phyloP scores from a whole-genome alignment of 2,888 invertebrate species.

The Cancer borealis region DNA sequence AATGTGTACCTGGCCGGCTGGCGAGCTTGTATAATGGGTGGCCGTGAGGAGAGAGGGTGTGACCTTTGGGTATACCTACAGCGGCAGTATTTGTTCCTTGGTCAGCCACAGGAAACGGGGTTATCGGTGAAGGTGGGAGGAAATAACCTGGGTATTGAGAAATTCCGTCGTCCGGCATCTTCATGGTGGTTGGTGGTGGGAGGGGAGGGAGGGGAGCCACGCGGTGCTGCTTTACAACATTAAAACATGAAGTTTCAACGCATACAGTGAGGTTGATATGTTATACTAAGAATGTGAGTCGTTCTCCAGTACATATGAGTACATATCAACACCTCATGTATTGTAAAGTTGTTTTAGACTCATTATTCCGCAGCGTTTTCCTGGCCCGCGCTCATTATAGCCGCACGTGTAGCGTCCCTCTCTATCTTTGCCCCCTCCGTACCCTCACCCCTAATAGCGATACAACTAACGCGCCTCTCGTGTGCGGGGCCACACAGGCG shows the following conservation, averaged over 20 bases:
- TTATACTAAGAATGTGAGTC: neutral
- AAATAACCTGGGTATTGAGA: constrained; percentile 12
- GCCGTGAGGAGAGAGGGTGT: neutral
- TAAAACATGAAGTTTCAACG: neutral
- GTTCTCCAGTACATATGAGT: neutral
- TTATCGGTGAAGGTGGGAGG: neutral
- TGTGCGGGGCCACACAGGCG: neutral
- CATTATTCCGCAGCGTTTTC: neutral
- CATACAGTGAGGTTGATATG: neutral
- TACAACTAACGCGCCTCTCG: neutral
- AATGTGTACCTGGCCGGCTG: neutral
- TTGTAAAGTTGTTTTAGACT: neutral
- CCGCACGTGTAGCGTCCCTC: neutral
- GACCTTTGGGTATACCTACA: neutral
- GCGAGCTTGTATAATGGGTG: neutral
- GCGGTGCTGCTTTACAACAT: neutral
- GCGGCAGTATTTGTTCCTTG: neutral
- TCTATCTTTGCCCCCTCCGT: neutral
- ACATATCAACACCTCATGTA: too few relatives aligned
- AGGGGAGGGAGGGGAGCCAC: neutral
- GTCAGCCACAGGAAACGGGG: constrained; percentile 16
- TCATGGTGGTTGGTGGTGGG: neutral
- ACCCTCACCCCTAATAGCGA: neutral
- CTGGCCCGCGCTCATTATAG: neutral
- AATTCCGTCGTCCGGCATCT: neutral